Evolutionary conservation across 2,797 vertebrate species (phyloP).

Genomic region (Alcedo quadribrachys): DNA sequence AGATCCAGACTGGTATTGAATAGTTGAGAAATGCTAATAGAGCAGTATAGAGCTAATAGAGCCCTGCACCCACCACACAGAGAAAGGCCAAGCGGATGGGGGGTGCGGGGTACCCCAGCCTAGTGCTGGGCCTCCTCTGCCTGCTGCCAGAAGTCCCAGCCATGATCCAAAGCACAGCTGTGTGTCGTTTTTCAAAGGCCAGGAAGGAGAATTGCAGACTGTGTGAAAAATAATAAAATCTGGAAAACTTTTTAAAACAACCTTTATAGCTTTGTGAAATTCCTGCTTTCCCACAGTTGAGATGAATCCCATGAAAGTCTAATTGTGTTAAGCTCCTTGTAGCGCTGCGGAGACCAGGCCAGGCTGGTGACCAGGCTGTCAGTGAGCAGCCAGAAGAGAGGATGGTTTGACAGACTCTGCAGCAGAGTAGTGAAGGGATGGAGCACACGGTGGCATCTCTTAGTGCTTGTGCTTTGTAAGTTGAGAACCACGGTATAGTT

Average conservation of each 20-base stretch:
- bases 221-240: slow-evolving; percentile 55
- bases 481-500: fast-evolving
- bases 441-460: background rate
- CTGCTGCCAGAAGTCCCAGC: slow-evolving; percentile 9
- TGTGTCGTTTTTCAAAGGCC: background rate
- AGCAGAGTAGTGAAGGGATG: background rate
- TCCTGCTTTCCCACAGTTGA: slow-evolving; percentile 2
- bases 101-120: background rate
- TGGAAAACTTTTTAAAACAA: slow-evolving; percentile 38
- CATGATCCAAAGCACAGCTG: slow-evolving; percentile 35
- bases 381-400: background rate
- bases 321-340: background rate
- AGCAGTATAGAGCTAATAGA: background rate
- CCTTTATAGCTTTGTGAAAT: slow-evolving; percentile 28
- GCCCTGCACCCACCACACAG: too few species aligned
- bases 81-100: background rate
- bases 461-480: background rate
- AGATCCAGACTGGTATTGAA: background rate
- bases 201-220: slow-evolving; percentile 52
- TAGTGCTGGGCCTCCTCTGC: background rate
- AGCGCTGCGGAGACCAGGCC: fast-evolving
- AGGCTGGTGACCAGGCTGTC: background rate
- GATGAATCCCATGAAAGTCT: background rate
- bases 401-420: background rate
- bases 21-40: background rate